phyloP scores from a whole-genome alignment of 2,113 vertebrate species.

The Menidia beryllina region DNA sequence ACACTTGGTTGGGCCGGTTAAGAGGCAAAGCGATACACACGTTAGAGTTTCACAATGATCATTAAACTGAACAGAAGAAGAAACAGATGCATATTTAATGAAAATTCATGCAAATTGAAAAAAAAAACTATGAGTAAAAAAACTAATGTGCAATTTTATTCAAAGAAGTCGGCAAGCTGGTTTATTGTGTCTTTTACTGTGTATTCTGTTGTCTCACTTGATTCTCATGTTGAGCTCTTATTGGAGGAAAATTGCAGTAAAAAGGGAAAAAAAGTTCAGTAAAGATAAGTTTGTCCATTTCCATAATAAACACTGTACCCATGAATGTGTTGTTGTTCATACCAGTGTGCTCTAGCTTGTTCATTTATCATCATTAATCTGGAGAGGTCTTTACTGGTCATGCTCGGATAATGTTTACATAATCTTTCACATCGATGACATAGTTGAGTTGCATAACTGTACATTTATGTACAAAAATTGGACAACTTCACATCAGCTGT shows the following conservation, averaged over 20 bases:
- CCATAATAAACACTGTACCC: too few species aligned
- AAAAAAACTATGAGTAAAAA: too few species aligned
- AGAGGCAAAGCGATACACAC: conserved; percentile 1
- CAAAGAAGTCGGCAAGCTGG: neutral
- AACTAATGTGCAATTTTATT: neutral
- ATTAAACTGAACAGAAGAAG: conserved; percentile 3
- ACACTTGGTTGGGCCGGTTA: conserved; percentile 7
- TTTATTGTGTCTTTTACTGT: neutral
- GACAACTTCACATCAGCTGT: conserved; percentile 1
- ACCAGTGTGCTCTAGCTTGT: neutral
- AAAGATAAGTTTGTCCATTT: too few species aligned
- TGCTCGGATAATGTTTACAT: neutral
- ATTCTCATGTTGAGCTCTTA: neutral
- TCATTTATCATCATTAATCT: neutral
- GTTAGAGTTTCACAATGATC: neutral
- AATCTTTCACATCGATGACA: neutral
- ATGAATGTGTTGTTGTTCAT: neutral
- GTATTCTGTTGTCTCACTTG: neutral
- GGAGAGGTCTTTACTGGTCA: conserved; percentile 2
- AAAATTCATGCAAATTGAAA: too few species aligned
- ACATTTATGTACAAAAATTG: neutral
- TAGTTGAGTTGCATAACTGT: neutral
- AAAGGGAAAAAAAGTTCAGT: too few species aligned
- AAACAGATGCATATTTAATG: neutral
- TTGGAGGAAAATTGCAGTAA: too few species aligned